Base-by-base conservation (phyloP, 2,888 invertebrate genomes). In the Diarsia rubi region DNA sequence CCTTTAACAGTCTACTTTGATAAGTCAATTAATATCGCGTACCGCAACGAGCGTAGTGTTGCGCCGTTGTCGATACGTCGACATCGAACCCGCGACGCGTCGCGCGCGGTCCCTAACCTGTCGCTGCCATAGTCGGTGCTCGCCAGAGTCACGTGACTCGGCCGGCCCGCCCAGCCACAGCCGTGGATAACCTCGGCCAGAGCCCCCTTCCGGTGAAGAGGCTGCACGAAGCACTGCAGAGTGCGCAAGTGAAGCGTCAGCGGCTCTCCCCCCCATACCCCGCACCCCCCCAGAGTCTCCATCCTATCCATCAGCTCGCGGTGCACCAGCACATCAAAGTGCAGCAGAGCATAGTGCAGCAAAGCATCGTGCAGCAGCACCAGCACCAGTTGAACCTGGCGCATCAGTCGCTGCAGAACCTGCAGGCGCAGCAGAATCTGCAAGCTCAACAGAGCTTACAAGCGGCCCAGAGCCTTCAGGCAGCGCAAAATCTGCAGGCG, bases 181-280 rank as follows among this genome's bases (percentile, higher is more conserved):
- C 96, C 96, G 96, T 96, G 96, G 96, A 96, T 95, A 96, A 96
- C 95, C 95, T 95, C 96, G 96, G 96, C 95, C 95, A 95, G 93
- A 96, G 95, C 94, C 96, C 95, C 92, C 95, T 96, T 89, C 96
- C 96, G 94, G 96, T 96, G 95, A 96, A 96, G 96, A 95, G 96
- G 97, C 97, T 96, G 97, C 97, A 97, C 96, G 97, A 96, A 95
- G 97, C 97, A 95, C 96, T 97, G 92, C 97, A 96, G 95, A 95
- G 96, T 95, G 96, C 96, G 91, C 96, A 96, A 94, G 97, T 96
- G 94, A 97, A 97, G 96, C 97, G 97, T 91, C 97, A 97, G 97
- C 97, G 97, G 94, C 97, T 97, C 94, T 96, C 96, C 93, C 97
- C 96, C 86, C 96, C 96, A 91, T 97, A 97, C 94, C 97, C 97